Percentiles rank a stretch among this genome's conserved stretches.
Evolutionary conservation across 64 coral and sea anemone genomes (phyloP).

Genomic region (Astreopora myriophthalma): DNA sequence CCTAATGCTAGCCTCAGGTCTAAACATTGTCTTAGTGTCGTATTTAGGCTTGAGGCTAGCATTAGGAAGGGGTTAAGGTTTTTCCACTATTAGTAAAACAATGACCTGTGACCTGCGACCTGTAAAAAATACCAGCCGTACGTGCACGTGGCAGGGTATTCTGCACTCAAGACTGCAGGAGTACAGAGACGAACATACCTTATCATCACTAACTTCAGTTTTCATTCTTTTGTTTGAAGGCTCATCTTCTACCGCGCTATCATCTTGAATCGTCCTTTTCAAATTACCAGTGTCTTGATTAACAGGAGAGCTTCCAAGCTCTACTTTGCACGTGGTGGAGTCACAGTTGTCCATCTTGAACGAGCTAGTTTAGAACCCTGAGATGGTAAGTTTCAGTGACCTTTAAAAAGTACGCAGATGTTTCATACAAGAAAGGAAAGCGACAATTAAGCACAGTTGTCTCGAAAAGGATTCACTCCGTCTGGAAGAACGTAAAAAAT

Average conservation of each 20-base stretch:
- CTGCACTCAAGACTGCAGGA: not conserved
- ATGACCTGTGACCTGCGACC: too few species aligned
- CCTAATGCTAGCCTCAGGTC: too few species aligned
- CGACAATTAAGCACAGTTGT: not conserved
- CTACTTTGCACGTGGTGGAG: not conserved
- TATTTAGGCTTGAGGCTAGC: too few species aligned
- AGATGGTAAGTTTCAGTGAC: too few species aligned
- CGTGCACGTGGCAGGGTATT: too few species aligned
- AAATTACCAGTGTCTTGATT: not conserved
- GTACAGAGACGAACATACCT: not conserved
- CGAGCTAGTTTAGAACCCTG: not conserved
- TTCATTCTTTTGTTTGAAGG: not conserved
- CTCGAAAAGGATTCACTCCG: not conserved
- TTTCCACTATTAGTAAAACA: too few species aligned
- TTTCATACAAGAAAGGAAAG: not conserved
- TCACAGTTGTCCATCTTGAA: not conserved
- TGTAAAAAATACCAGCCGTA: too few species aligned
- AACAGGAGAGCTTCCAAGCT: not conserved
- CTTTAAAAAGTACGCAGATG: not conserved
- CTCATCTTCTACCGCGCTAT: not conserved
- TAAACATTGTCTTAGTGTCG: too few species aligned
- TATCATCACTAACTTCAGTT: not conserved
- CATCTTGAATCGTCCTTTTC: slow-evolving; percentile 13
- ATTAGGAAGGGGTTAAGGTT: too few species aligned
- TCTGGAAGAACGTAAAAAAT: not conserved